Percentiles rank a stretch among this genome's conserved stretches.
Conservation (phyloP, 2,797 vertebrate genomes). For the Poliocrania exsul region DNA sequence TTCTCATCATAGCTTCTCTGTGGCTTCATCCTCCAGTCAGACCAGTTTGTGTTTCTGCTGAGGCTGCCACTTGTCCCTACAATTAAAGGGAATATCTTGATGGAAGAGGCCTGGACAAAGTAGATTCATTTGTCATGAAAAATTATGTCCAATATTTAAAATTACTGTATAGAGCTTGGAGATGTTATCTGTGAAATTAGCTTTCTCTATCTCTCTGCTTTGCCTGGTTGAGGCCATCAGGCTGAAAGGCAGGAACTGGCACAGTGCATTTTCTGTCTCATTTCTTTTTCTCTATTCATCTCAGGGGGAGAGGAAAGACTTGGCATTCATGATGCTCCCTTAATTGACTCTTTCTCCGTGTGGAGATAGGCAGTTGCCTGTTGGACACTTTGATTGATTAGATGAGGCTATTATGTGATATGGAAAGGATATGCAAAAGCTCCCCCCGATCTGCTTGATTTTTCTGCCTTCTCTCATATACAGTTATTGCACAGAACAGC, state of each 20-base stretch:
- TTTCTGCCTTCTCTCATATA: not conserved
- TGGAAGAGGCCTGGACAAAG: not conserved
- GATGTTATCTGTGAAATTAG: conserved; percentile 52
- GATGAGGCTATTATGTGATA: not conserved
- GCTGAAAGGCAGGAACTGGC: conserved; percentile 25
- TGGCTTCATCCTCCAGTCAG: not conserved
- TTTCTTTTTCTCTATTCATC: conserved; percentile 34
- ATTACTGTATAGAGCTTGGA: conserved; percentile 11
- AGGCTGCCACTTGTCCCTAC: not conserved
- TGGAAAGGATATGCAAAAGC: not conserved
- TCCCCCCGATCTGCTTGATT: not conserved
- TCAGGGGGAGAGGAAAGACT: conserved; percentile 21
- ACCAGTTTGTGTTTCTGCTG: not conserved
- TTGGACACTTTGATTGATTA: conserved; percentile 41
- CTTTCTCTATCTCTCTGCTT: conserved; percentile 41
- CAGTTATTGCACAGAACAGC: not conserved
- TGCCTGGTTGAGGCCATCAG: not conserved
- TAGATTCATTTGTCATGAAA: conserved; percentile 4
- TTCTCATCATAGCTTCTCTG: not conserved
- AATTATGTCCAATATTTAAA: conserved; percentile 33
- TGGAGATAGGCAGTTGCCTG: not conserved
- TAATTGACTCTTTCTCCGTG: conserved; percentile 26
- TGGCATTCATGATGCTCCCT: conserved; percentile 24
- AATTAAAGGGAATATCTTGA: not conserved
- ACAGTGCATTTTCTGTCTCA: conserved; percentile 13